Conservation (phyloP, 2,888 invertebrate genomes). For the Aquatica leii region DNA sequence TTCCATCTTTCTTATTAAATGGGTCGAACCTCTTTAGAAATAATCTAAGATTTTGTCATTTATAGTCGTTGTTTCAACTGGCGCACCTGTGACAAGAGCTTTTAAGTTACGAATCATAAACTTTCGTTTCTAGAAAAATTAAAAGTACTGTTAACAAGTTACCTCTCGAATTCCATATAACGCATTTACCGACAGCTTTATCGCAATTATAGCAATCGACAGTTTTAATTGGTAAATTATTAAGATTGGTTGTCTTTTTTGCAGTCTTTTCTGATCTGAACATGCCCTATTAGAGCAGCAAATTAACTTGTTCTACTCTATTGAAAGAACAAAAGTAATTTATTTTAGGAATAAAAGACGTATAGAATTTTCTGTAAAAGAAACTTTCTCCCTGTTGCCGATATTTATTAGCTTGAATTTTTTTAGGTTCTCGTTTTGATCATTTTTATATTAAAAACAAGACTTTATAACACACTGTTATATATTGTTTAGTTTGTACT, state of each 20-base stretch:
- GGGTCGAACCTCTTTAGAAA: constrained; percentile 26
- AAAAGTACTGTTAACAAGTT: constrained; percentile 16
- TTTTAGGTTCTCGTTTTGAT: neutral
- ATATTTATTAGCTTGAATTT: constrained; percentile 1
- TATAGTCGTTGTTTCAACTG: constrained; percentile 14
- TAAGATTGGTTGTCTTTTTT: constrained; percentile 37
- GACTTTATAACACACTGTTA: no score
- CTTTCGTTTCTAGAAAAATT: constrained; percentile 23
- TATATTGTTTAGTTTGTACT: no score
- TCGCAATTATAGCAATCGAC: constrained; percentile 24
- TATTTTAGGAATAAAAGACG: constrained; percentile 17
- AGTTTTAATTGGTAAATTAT: constrained; percentile 36
- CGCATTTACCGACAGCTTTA: constrained; percentile 26
- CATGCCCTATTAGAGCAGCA: constrained; percentile 25
- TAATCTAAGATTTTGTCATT: constrained; percentile 28
- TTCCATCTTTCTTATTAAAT: constrained; percentile 31
- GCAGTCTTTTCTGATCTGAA: constrained; percentile 23
- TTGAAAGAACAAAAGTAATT: constrained; percentile 26
- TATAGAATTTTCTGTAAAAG: constrained; percentile 20
- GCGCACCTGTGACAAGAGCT: constrained; percentile 22
- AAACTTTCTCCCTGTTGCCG: constrained; percentile 5
- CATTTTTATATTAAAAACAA: no score
- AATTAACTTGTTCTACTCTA: constrained; percentile 31
- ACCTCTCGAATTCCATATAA: constrained; percentile 13
- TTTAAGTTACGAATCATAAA: constrained; percentile 20